Evolutionary conservation across 2,113 vertebrate genomes (phyloP), one percentile per base, ranked within the genome.

Genomic region (Aphelocoma coerulescens): DNA sequence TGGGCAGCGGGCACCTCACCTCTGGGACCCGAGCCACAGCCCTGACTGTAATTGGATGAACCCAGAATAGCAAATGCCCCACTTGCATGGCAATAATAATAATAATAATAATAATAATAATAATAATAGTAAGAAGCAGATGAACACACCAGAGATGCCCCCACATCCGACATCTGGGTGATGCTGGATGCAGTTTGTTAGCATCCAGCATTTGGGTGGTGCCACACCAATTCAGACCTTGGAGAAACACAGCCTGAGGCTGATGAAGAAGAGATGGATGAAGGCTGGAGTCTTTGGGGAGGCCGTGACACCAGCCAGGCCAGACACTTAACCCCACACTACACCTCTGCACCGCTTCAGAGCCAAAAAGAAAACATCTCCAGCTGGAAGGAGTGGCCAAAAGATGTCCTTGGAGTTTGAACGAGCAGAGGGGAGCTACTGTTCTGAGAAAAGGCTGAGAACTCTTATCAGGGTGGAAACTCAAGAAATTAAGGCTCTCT

Each of bases 1-100:
- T 78, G 86, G 86, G 74, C 95, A 93, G 16, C 12, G 52, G 85
- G 80, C 57, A 48, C 33, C 89, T 93, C 82, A 94, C 91, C 95
- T 91, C 57, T 62, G 93, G 95, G 94, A 96, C 82, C 44, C 3
- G 1, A 35, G 54, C 58, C 67, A 46, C 57, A 81, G 65, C 69
- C 92, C 52, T 18, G 33, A 2, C 88, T 33, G 39, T 94, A 96
- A 97, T 74, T 92, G 83, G 61, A 87, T 28, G 69, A 91, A 85
- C 68, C 43, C 32, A 61, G 88, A 93, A 92, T 33, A 92, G 76
- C 58, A 87, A 84, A 39, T 55, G 46, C 44, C 66, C 90, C 22
- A 11, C 49, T 81, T 27, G 11, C 15, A 13, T 32, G 37, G 85
- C 51, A 67, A 73, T 49, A 62, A 49, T 16, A 27, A 46, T 35